Evolutionary conservation across 2,888 invertebrate species (phyloP), one percentile per base, ranked within the genome.

Genomic region (Agonopterix heracliana): DNA sequence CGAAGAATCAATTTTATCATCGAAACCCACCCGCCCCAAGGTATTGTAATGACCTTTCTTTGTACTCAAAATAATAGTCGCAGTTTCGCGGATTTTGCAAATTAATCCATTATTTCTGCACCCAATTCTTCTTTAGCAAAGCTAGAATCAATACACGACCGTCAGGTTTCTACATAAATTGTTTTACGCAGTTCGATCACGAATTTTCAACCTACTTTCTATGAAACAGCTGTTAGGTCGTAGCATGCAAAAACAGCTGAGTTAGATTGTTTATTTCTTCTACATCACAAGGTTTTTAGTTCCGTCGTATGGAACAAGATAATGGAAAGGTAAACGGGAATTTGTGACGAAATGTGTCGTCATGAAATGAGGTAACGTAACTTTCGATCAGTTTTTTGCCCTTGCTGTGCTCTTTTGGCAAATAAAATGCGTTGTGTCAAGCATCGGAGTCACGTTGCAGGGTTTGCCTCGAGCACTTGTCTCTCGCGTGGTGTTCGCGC

Each of bases 41-140:
- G 53, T 49, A 49, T 47, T 42, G 8, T 44, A 62, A 60, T 75
- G 76, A 76, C 79, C 79, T 79, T 81, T 78, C 73, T 74, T 75
- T 75, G 75, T 78, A 78, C 75, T 65, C 59, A 54, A 60, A 42
- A 62, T 64, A 66, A 64, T 68, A 53, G 47, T 57, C 56, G 47
- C 35, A 47, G 35, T 42, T 47, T 34, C 14, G 5, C 11, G 12
- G 34, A 41, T 41, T 12, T 11, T 3, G n/a, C 2, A 13, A 12
- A n/a, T 12, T 7, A 9, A 35, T 8, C 5, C 9, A 8, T 9
- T 11, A 12, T 44, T 34, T 11, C 11, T 9, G 13, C 34, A 3
- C 26, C 9, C 2, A 41, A 26, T 46, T 41, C 1, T 13, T 41
- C 12, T 1, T 4, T n/a, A 7, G 7, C 3, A 4, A 13, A 11